Base-by-base conservation (phyloP, 2,888 invertebrate species). In the Galeopsomyia nigrocyanea region DNA sequence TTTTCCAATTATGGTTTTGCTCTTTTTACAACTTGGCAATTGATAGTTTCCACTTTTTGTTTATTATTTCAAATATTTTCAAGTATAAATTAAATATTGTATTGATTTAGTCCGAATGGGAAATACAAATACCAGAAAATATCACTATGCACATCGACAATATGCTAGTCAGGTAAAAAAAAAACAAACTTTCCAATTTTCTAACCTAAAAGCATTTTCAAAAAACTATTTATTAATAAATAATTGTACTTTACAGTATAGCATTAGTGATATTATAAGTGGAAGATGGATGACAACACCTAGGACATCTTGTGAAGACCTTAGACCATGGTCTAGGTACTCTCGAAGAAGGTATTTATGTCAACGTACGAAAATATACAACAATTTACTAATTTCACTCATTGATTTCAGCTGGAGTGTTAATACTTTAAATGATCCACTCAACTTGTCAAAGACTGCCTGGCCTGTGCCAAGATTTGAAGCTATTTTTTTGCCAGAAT, bases 401-500 rank as follows among this genome's bases (percentile, higher is more conserved):
- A 60, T 76, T 10, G 10, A 75, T 79, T 83, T 50, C 77, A 93
- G 92, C 85, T 92, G 92, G 91, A 90, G 90, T 87, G 90, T 91
- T 79, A 89, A 90, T 73, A 91, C 91, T 61, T 83, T 92, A 77
- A 89, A 88, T 68, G 89, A 91, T 82, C 90, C 90, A 46, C 83
- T 88, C 73, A 87, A 87, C 78, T 86, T 86, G 50, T 87, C 89
- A 75, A 94, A 94, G 87, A 94, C 95, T 51, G 90, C 91, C 76
- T 95, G 95, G 93, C 95, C 95, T 2, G 92, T 95, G 22, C 91
- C 95, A 57, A 90, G 93, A 81, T 90, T 92, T 78, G 95, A 96
- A 87, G 92, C 94, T 22, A 90, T 94, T 78, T 97, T 97, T 87
- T 89, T 95, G 76, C 96, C 97, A 71, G 95, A 96, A 87, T 97